phyloP scores from a whole-genome alignment of 2,797 vertebrate genomes.

The Uromys caudimaculatus region DNA sequence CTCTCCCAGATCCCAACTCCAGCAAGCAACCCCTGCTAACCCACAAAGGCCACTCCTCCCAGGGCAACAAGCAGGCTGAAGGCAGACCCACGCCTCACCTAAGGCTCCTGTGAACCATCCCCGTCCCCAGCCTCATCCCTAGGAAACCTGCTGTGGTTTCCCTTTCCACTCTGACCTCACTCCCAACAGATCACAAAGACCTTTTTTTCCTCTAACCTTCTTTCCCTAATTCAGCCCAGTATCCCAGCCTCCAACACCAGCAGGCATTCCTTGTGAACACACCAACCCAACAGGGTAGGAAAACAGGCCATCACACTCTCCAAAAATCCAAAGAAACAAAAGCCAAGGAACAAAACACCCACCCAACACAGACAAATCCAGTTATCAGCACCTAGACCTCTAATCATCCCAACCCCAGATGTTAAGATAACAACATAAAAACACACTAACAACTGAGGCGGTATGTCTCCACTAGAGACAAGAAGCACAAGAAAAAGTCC shows the following conservation, averaged over 20 bases:
- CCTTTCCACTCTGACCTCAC: neutral
- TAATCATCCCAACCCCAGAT: neutral
- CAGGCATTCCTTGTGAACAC: neutral
- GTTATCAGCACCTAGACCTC: neutral
- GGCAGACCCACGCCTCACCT: neutral
- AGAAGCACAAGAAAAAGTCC: neutral
- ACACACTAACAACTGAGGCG: neutral
- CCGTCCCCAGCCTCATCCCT: neutral
- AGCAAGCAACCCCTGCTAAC: neutral
- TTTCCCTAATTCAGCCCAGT: neutral
- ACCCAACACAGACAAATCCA: neutral
- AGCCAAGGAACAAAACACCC: neutral
- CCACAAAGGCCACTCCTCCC: slow-evolving; percentile 29
- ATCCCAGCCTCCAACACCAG: too few relatives aligned
- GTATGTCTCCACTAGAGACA: neutral
- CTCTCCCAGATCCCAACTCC: neutral
- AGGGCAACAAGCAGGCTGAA: neutral
- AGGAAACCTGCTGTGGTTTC: neutral
- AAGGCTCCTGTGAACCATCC: neutral
- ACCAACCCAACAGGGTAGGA: neutral
- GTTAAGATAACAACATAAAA: neutral
- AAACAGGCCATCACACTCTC: neutral
- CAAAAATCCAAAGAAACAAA: neutral
- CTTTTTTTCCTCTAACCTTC: neutral
- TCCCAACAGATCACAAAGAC: neutral